Evolutionary conservation across 2,888 invertebrate genomes (phyloP).

Genomic region (Drosophila suboccidentalis): DNA sequence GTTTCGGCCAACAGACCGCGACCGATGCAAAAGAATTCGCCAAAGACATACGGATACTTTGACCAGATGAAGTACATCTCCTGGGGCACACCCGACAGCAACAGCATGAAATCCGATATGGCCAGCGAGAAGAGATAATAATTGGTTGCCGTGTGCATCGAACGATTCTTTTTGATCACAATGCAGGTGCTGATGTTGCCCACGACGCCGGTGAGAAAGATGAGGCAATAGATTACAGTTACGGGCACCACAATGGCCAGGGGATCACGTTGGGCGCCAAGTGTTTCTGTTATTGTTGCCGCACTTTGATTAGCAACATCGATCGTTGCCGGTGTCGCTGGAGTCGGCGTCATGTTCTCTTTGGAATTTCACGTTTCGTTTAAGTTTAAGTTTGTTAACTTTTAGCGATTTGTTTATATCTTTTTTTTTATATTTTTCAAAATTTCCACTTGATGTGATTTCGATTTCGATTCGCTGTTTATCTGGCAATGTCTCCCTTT

Average conservation of each 20-base stretch:
- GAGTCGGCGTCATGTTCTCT: slow-evolving; percentile 29
- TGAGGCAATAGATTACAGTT: slow-evolving; percentile 91
- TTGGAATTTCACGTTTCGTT: slow-evolving; percentile 41
- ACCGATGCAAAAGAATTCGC: slow-evolving; percentile 91
- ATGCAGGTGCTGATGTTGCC: slow-evolving; percentile 94
- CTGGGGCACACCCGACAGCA: slow-evolving; percentile 90
- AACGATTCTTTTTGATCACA: slow-evolving; percentile 92
- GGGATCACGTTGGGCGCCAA: slow-evolving; percentile 89
- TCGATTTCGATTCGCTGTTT: slow-evolving; percentile 41
- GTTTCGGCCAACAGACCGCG: slow-evolving; percentile 93
- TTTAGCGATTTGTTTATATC: slow-evolving; percentile 42
- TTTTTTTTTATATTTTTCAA: slow-evolving; percentile 40
- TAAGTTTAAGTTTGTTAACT: slow-evolving; percentile 1
- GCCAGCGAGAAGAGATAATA: slow-evolving; percentile 94
- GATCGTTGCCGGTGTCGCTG: slow-evolving; percentile 16
- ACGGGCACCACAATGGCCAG: slow-evolving; percentile 89
- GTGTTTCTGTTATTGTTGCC: slow-evolving; percentile 34
- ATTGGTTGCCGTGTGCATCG: slow-evolving; percentile 93
- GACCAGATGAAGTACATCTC: slow-evolving; percentile 93
- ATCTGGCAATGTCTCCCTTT: slow-evolving; percentile 55
- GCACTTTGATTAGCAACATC: slow-evolving; percentile 42
- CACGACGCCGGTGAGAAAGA: slow-evolving; percentile 92
- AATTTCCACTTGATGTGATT: slow-evolving; percentile 70
- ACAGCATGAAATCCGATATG: slow-evolving; percentile 92
- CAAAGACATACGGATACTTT: slow-evolving; percentile 92